phyloP scores from a whole-genome alignment of 2,797 vertebrate genomes.

The Sebastes variabilis region DNA sequence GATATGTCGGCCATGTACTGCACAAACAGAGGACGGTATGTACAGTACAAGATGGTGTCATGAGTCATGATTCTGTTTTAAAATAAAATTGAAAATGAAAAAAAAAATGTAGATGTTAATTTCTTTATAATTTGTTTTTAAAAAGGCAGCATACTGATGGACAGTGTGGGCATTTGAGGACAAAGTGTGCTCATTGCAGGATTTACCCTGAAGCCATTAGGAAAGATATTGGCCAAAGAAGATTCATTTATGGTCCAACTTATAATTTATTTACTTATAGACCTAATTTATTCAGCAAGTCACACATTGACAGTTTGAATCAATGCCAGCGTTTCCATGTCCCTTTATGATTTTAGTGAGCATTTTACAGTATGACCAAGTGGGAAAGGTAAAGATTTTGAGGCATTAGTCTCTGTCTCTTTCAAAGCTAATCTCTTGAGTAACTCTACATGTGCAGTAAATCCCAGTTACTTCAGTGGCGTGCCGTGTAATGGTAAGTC shows the following conservation, averaged over 20 bases:
- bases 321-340: conserved; percentile 34
- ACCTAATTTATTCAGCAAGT: conserved; percentile 57
- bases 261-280: conserved; percentile 67
- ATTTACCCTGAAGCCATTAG: conserved; percentile 50
- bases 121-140: neutral
- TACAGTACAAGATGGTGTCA: neutral
- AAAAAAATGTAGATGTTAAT: neutral
- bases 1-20: neutral
- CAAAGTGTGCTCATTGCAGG: conserved; percentile 36
- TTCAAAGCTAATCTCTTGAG: conserved; percentile 33
- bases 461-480: conserved; percentile 31
- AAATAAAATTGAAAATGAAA: neutral
- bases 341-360: neutral
- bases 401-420: conserved; percentile 3
- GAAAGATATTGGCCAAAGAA: conserved; percentile 61
- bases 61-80: conserved; percentile 5
- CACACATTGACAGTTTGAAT: conserved; percentile 49
- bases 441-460: conserved; percentile 44
- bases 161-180: conserved; percentile 40
- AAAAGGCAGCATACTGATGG: neutral
- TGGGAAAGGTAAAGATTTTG: neutral
- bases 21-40: neutral
- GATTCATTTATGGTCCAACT: conserved; percentile 65
- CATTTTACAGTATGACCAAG: neutral
- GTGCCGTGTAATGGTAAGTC: conserved; percentile 12